phyloP scores from a whole-genome alignment of 2,797 vertebrate genomes.

The Stomatorhinus walkeri region DNA sequence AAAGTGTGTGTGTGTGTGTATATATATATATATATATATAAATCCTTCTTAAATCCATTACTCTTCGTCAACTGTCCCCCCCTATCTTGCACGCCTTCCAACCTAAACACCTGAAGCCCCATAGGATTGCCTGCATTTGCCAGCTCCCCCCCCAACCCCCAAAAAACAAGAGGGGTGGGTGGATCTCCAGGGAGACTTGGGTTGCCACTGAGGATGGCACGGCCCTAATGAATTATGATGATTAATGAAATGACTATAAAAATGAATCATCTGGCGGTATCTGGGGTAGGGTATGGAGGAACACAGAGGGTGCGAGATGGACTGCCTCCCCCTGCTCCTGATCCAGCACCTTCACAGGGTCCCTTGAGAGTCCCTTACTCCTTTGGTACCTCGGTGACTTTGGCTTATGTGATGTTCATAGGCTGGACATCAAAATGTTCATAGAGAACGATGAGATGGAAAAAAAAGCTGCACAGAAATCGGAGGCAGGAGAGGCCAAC shows the following conservation, averaged over 20 bases:
- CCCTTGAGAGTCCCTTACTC: not conserved
- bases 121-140: not conserved
- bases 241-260: slow-evolving; percentile 3
- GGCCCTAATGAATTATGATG: not conserved
- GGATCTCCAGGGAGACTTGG: not conserved
- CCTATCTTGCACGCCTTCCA: not conserved
- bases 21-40: not conserved
- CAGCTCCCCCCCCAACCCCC: not conserved
- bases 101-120: not conserved
- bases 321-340: not conserved
- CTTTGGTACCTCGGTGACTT: not conserved
- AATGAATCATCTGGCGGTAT: not conserved
- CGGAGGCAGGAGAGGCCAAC: not conserved
- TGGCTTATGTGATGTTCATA: not conserved
- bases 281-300: not conserved
- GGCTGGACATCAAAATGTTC: not conserved
- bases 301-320: not conserved
- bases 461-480: not conserved
- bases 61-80: not conserved
- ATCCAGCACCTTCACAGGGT: not conserved
- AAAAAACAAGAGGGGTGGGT: not conserved
- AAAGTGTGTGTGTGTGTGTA: not conserved
- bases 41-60: not conserved
- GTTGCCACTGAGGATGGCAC: not conserved
- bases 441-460: not conserved